These are phyloP conservation scores for Tyria jacobaeae DNA, from an alignment of 2,888 invertebrate genomes.

Conservation along the genomic window DNA sequence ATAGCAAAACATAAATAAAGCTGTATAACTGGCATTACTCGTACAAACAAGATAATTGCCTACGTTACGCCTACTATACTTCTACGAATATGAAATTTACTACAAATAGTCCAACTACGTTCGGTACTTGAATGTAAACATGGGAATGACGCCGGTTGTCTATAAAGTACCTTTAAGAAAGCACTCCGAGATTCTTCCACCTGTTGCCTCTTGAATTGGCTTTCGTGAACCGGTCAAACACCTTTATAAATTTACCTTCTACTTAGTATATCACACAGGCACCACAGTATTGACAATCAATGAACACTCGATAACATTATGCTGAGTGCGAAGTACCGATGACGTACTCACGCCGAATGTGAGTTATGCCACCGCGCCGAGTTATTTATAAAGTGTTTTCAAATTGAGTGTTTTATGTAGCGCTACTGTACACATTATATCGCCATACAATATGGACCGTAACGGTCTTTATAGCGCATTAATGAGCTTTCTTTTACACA, in stretches of 20 bases:
- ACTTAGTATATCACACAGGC: neutral
- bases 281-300: constrained; percentile 18
- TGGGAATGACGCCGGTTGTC: neutral
- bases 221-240: constrained; percentile 44
- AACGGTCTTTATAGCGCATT: constrained; percentile 1
- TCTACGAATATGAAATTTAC: neutral
- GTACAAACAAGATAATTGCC: no score
- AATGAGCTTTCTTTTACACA: neutral
- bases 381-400: constrained; percentile 22
- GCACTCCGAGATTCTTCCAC: constrained; percentile 40
- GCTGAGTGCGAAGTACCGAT: constrained; percentile 4
- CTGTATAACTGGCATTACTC: constrained; percentile 26
- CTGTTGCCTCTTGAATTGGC: constrained; percentile 46
- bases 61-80: constrained; percentile 14
- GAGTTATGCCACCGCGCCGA: constrained; percentile 11
- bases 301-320: constrained; percentile 10
- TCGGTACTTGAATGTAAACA: constrained; percentile 5
- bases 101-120: constrained; percentile 6
- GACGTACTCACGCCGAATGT: constrained; percentile 10
- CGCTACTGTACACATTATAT: constrained; percentile 5
- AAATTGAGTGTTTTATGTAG: constrained; percentile 16
- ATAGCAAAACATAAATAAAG: constrained; percentile 29
- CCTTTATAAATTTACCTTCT: constrained; percentile 14
- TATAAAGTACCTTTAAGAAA: constrained; percentile 25
- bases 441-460: neutral